phyloP scores from a whole-genome alignment of 2,113 vertebrate genomes.

The Thalassoma bifasciatum region DNA sequence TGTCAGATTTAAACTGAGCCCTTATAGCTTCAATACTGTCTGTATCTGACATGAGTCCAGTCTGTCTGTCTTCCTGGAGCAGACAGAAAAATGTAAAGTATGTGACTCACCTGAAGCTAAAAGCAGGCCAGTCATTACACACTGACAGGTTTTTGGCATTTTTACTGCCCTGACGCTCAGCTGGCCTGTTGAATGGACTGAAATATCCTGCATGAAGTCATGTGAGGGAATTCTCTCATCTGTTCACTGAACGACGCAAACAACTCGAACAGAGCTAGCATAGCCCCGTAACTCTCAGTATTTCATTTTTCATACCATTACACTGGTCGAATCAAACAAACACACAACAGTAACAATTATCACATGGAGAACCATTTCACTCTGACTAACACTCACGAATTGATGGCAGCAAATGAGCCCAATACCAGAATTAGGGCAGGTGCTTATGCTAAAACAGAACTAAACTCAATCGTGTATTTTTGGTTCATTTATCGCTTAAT shows the following conservation, averaged over 20 bases:
- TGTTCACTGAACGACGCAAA: no score
- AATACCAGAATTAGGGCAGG: background rate
- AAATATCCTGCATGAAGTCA: no score
- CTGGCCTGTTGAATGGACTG: no score
- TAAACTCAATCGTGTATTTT: slow-evolving; percentile 3
- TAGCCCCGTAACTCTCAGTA: no score
- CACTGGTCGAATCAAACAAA: no score
- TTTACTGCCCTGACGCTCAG: background rate
- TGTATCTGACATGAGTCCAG: slow-evolving; percentile 12
- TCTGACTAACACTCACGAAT: background rate
- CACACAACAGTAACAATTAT: no score
- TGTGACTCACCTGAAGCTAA: slow-evolving; percentile 55
- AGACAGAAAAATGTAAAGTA: slow-evolving; percentile 57
- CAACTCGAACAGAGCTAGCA: no score
- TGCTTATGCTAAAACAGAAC: background rate
- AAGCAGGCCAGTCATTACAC: slow-evolving; percentile 40
- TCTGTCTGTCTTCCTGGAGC: slow-evolving; percentile 19
- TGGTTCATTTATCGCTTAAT: background rate
- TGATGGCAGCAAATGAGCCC: background rate
- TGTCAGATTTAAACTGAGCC: slow-evolving; percentile 49
- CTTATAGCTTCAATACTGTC: slow-evolving; percentile 15
- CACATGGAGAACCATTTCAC: background rate
- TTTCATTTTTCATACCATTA: no score
- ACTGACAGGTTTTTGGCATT: slow-evolving; percentile 19
- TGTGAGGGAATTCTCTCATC: no score